phyloP scores from a whole-genome alignment of 35 echinoderm and acorn worm species.

The Nesometra sesokonis region DNA sequence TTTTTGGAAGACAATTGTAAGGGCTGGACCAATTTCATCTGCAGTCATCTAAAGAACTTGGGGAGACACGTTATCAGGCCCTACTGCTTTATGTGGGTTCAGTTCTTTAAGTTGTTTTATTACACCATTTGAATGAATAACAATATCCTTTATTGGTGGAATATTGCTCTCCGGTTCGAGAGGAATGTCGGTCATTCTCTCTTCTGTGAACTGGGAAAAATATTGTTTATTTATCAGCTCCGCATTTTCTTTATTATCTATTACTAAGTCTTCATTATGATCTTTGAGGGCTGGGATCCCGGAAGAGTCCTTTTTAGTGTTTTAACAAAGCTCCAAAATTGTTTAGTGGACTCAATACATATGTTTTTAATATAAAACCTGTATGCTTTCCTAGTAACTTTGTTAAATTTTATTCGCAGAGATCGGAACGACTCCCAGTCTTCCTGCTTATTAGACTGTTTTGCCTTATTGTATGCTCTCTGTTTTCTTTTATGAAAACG shows the following conservation, averaged over 20 bases:
- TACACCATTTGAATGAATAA: neutral
- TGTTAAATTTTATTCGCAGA: neutral
- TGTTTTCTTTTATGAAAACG: neutral
- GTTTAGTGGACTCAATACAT: constrained; percentile 8
- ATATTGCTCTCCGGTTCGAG: neutral
- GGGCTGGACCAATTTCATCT: neutral
- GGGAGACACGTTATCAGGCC: constrained; percentile 23
- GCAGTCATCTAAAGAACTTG: constrained; percentile 6
- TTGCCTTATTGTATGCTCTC: constrained; percentile 12
- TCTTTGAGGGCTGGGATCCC: constrained; percentile 13
- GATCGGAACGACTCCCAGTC: neutral
- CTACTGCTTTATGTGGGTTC: constrained; percentile 18
- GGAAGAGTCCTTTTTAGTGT: neutral
- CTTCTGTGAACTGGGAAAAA: neutral
- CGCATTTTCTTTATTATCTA: neutral
- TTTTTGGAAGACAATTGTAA: constrained; percentile 9
- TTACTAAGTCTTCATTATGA: neutral
- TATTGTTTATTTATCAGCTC: constrained; percentile 15
- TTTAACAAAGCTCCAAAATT: constrained; percentile 31
- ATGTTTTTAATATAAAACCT: constrained; percentile 12
- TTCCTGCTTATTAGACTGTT: neutral
- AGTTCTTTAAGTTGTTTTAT: constrained; percentile 31
- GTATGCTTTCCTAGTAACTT: constrained; percentile 2
- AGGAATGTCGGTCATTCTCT: neutral
- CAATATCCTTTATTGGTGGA: neutral